phyloP scores from a whole-genome alignment of 2,888 invertebrate genomes.

The Boloria euphrosyne region DNA sequence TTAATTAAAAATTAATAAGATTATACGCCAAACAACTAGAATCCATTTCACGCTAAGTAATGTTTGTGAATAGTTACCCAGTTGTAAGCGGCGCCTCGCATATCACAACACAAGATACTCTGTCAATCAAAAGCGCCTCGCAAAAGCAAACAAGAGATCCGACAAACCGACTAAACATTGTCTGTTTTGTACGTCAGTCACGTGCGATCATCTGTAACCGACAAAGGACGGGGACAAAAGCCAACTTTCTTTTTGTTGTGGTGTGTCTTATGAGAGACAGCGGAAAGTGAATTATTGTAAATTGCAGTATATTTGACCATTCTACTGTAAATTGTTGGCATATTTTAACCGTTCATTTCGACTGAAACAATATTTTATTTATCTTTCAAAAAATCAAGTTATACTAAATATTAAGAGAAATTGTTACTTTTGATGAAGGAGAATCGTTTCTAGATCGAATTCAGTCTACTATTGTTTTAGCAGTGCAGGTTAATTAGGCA shows the following conservation, averaged over 20 bases:
- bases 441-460: too few species aligned
- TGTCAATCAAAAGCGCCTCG: conserved; percentile 66
- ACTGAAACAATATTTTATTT: too few species aligned
- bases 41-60: not conserved
- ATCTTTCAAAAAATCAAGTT: too few species aligned
- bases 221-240: conserved; percentile 63
- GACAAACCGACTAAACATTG: conserved; percentile 61
- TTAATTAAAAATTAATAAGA: not conserved
- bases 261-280: conserved; percentile 36
- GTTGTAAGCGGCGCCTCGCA: conserved; percentile 28
- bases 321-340: too few species aligned
- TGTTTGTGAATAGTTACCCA: conserved; percentile 4
- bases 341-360: too few species aligned
- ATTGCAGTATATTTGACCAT: not conserved
- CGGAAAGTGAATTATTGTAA: not conserved
- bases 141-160: conserved; percentile 35
- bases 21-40: not conserved
- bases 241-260: conserved; percentile 43
- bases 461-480: too few species aligned
- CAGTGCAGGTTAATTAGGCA: too few species aligned
- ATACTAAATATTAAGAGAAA: too few species aligned
- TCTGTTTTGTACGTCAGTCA: conserved; percentile 66
- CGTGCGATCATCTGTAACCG: conserved; percentile 71
- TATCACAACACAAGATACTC: conserved; percentile 55
- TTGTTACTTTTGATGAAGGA: too few species aligned